A percentile compares a stretch with the other conserved stretches of the same genome.
Evolutionary conservation across 2,797 vertebrate genomes (phyloP).

Genomic region (Argya squamiceps): DNA sequence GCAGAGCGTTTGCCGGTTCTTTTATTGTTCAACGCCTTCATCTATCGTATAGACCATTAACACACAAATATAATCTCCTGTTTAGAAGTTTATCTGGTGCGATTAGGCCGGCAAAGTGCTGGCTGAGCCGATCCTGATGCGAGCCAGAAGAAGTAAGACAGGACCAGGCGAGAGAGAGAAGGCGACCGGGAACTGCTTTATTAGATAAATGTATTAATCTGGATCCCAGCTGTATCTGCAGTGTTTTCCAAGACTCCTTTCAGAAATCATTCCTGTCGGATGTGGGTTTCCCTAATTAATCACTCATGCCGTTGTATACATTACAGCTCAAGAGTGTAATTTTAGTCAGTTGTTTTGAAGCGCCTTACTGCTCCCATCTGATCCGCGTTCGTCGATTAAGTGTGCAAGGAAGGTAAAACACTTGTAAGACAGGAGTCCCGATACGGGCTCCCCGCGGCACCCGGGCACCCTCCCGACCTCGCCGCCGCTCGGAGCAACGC

Average conservation of each 20-base stretch:
- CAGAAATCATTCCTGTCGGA: conserved; percentile 74
- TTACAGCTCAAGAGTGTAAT: conserved; percentile 55
- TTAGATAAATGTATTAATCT: conserved; percentile 61
- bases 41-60: neutral
- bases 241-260: conserved; percentile 42
- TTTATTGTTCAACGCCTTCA: neutral
- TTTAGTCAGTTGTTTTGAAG: conserved; percentile 59
- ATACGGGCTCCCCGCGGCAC: neutral
- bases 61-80: neutral
- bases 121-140: neutral
- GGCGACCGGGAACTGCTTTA: neutral
- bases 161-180: neutral
- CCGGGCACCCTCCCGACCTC: neutral
- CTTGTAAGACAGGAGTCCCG: neutral
- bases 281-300: conserved; percentile 79
- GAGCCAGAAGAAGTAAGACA: neutral
- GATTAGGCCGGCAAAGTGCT: neutral
- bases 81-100: neutral
- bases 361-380: conserved; percentile 19
- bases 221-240: conserved; percentile 69
- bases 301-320: conserved; percentile 69
- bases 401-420: neutral
- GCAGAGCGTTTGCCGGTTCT: neutral
- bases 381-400: conserved; percentile 33
- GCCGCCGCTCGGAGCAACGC: neutral